Evolutionary conservation across 1,140 invertebrate species (phyloP), one percentile per base, ranked within the genome.

Genomic region (Temnothorax curvispinosus): DNA sequence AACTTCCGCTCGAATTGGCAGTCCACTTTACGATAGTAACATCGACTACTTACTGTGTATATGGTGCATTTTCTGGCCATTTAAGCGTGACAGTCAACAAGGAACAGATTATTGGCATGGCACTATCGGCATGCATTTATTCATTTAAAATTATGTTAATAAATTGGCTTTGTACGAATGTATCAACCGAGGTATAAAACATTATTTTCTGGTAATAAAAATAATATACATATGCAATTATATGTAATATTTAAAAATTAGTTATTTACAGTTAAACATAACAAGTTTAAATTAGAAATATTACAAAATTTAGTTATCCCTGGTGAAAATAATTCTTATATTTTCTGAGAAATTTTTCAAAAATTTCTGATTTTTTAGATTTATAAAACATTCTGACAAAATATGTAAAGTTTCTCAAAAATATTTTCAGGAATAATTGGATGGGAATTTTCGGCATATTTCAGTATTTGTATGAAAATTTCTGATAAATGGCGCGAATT

Each of bases 21-120:
- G 77, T 80, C 3, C 77, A 80, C 21, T 80, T 80, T 52, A 27
- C 77, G 0, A 4, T 67, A 67, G 47, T 80, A 52, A 80, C 77
- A 52, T 2, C 32, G 15, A 21, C 2, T 69, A 0, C 0, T 41
- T 80, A 80, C 13, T 52, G n/a, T 41, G 5, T 80, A 8, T 80
- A 80, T 69, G 5, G 13, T 44, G 11, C 32, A 18, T 8, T 67
- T 52, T 50, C 13, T 9, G 77, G 62, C 7, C 18, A 27, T 0
- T 0, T n/a, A 62, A 11, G 1, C 38, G 6, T 41, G 6, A 41
- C 38, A n/a, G 3, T 18, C 8, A 38, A 13, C 6, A 27, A 0
- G 7, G 77, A 67, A 41, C 65, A 67, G 3, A 11, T 80, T 11
- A 5, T 67, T 52, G n/a, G 44, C 0, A 41, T 52, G 47, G 0